phyloP scores from a whole-genome alignment of 1,140 invertebrate genomes.

The Cryptotermes secundus region DNA sequence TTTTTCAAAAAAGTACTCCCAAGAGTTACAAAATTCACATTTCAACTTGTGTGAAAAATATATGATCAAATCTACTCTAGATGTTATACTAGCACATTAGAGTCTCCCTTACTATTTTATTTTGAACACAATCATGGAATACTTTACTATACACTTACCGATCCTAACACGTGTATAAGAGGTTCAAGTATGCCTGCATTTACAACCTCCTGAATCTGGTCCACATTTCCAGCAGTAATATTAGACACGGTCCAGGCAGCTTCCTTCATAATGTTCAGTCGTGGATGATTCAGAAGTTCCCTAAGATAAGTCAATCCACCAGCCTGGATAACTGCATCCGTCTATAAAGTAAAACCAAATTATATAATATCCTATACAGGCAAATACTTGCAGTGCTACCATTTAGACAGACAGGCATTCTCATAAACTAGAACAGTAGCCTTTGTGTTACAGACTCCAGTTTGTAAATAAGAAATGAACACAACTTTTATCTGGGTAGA shows the following conservation, averaged over 20 bases:
- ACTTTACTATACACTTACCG: constrained; percentile 49
- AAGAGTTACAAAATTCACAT: too few species aligned
- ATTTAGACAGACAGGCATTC: too few species aligned
- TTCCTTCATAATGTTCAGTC: constrained; percentile 80
- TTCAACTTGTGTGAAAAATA: too few species aligned
- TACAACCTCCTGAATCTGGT: constrained; percentile 76
- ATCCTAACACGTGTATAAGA: constrained; percentile 66
- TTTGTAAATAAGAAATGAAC: too few species aligned
- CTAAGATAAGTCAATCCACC: constrained; percentile 74
- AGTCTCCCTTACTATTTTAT: too few species aligned
- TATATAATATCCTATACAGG: background rate
- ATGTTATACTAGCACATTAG: too few species aligned
- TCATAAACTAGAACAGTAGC: too few species aligned
- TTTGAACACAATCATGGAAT: too few species aligned
- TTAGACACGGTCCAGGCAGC: constrained; percentile 83
- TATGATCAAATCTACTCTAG: too few species aligned
- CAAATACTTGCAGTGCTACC: background rate
- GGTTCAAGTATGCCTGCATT: constrained; percentile 66
- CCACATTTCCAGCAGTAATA: constrained; percentile 73
- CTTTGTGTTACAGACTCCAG: too few species aligned
- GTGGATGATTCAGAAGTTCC: constrained; percentile 70
- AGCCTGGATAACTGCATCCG: constrained; percentile 82
- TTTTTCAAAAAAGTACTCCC: too few species aligned
- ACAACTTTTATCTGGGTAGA: too few species aligned
- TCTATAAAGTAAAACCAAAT: constrained; percentile 57